Percentiles rank a stretch among this genome's conserved stretches.
These are phyloP conservation scores for Caenorhabditis sp. DNA, from an alignment of 2,888 invertebrate species.

Conservation along the genomic window DNA sequence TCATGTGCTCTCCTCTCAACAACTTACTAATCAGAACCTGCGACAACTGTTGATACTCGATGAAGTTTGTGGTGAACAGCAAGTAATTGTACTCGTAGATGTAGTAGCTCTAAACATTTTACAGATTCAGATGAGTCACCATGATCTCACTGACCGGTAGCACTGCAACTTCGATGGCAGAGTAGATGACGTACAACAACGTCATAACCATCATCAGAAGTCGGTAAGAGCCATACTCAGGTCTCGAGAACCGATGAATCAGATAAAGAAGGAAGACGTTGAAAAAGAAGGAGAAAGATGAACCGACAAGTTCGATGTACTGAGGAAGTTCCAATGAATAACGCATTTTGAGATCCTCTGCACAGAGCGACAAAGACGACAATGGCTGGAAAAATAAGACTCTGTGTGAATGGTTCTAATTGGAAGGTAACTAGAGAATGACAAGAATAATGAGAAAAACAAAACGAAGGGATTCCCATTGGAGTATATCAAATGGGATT, in stretches of 20 bases:
- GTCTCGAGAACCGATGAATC: slow-evolving; percentile 25
- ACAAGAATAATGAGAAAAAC: too few relatives aligned
- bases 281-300: slow-evolving; percentile 21
- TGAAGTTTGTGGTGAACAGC: slow-evolving; percentile 23
- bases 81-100: slow-evolving; percentile 47
- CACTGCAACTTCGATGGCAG: slow-evolving; percentile 26
- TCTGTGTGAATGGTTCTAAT: too few relatives aligned
- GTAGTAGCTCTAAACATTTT: slow-evolving; percentile 44
- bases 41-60: slow-evolving; percentile 9
- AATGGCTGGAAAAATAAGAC: too few relatives aligned
- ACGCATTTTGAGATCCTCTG: background rate
- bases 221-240: slow-evolving; percentile 40
- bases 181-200: slow-evolving; percentile 28
- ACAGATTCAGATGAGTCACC: background rate
- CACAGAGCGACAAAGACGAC: too few relatives aligned
- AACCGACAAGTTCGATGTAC: slow-evolving; percentile 27
- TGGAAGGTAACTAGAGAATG: too few relatives aligned
- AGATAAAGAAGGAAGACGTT: slow-evolving; percentile 17
- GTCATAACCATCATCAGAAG: slow-evolving; percentile 39
- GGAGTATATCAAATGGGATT: too few relatives aligned
- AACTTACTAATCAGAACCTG: slow-evolving; percentile 37
- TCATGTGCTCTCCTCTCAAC: background rate
- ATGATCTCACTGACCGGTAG: slow-evolving; percentile 32
- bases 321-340: slow-evolving; percentile 18
- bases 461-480: too few relatives aligned